Evolutionary conservation across 2,113 vertebrate species (phyloP).

Genomic region (Silurus meridionalis): DNA sequence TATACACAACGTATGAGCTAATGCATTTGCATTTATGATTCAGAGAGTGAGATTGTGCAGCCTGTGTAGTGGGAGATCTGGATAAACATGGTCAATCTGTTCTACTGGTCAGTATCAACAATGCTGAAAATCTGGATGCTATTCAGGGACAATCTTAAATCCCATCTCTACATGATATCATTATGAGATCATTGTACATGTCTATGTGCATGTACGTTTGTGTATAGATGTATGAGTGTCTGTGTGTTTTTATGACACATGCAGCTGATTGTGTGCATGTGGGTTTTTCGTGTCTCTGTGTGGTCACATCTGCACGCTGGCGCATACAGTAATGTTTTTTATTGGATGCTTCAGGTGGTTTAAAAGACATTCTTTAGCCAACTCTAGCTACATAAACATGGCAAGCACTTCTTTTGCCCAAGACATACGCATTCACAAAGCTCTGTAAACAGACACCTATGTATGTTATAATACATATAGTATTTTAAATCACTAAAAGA

Average conservation of each 20-base stretch:
- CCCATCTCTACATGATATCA: constrained; percentile 31
- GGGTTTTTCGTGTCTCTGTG: background rate
- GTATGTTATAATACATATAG: background rate
- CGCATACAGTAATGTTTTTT: background rate
- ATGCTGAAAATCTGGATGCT: constrained; percentile 5
- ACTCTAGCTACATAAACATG: background rate
- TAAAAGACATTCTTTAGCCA: background rate
- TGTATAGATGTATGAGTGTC: constrained; percentile 3
- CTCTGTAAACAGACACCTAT: background rate
- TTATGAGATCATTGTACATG: constrained; percentile 21
- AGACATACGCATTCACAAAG: background rate
- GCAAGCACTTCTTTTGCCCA: background rate
- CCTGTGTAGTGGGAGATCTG: background rate
- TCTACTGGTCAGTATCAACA: constrained; percentile 30
- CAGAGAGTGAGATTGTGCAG: constrained; percentile 22
- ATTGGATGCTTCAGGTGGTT: background rate
- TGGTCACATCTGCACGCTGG: background rate
- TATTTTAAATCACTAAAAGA: background rate
- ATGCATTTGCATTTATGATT: background rate
- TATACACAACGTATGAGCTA: background rate
- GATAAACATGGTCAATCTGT: constrained; percentile 33
- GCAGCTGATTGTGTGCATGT: constrained; percentile 12
- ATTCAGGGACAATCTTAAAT: constrained; percentile 29
- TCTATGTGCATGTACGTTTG: background rate
- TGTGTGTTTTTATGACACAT: constrained; percentile 17